Conservation (phyloP, 2,888 invertebrate species). For the Tetramorium bicarinatum region DNA sequence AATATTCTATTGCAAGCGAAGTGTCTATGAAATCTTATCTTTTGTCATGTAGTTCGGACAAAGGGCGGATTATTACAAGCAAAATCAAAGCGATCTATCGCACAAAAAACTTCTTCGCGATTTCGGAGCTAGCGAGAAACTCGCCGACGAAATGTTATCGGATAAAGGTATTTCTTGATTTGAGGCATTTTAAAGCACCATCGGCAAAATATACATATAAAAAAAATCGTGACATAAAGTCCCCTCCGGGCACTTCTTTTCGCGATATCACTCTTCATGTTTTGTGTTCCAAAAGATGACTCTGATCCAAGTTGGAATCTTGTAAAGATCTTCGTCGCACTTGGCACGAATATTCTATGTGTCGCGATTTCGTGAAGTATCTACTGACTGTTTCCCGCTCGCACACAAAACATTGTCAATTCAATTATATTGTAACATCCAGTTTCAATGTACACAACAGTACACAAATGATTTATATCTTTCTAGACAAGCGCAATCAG, state of each 20-base stretch:
- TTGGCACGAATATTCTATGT: constrained; percentile 39
- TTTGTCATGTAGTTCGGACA: constrained; percentile 89
- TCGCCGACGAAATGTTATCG: constrained; percentile 90
- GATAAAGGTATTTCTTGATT: constrained; percentile 90
- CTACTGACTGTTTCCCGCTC: background rate
- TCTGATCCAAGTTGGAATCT: background rate
- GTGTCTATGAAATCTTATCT: constrained; percentile 19
- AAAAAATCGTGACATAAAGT: constrained; percentile 28
- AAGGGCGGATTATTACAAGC: constrained; percentile 93
- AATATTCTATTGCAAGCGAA: background rate
- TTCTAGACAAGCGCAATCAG: constrained; percentile 42
- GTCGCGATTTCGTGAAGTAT: constrained; percentile 42
- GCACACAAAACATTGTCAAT: constrained; percentile 30
- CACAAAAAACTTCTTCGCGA: constrained; percentile 90
- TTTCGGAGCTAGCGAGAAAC: constrained; percentile 90
- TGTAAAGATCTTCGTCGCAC: constrained; percentile 25
- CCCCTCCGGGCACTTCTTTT: constrained; percentile 21
- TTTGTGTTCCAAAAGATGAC: constrained; percentile 9
- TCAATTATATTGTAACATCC: background rate
- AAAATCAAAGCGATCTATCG: constrained; percentile 90
- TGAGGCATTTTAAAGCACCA: constrained; percentile 57
- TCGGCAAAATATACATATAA: background rate
- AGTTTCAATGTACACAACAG: background rate
- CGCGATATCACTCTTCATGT: constrained; percentile 15
- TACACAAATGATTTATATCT: constrained; percentile 25